phyloP scores from a whole-genome alignment of 1,140 invertebrate genomes.

The Calycopis cecrops region DNA sequence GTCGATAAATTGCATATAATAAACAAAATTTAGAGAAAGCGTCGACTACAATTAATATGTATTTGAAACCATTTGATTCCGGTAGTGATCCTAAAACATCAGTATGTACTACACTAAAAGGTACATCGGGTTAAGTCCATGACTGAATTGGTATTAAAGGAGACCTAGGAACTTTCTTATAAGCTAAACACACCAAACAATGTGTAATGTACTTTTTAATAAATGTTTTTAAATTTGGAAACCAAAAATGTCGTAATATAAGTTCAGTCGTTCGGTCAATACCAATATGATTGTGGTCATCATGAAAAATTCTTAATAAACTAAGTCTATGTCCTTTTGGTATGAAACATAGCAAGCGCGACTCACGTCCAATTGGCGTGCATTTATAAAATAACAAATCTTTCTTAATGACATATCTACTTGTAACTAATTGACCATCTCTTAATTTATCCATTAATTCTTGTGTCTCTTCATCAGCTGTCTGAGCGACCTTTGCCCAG shows the following conservation, averaged over 20 bases:
- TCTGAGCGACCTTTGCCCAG: too few species aligned
- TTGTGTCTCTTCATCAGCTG: too few species aligned
- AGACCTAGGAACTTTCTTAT: slow-evolving; percentile 19
- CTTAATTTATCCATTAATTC: too few species aligned
- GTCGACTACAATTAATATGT: slow-evolving; percentile 13
- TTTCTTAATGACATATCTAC: too few species aligned
- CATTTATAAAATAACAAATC: too few species aligned
- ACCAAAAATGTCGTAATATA: slow-evolving; percentile 15
- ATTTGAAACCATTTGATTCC: slow-evolving; percentile 22
- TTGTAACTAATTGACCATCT: too few species aligned
- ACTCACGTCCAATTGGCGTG: too few species aligned
- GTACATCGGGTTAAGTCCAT: slow-evolving; percentile 23
- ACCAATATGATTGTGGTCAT: slow-evolving; percentile 10
- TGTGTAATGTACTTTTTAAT: slow-evolving; percentile 21
- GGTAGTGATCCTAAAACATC: slow-evolving; percentile 31
- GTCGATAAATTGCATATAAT: slow-evolving; percentile 10
- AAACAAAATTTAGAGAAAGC: slow-evolving; percentile 22
- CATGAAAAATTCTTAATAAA: slow-evolving; percentile 15
- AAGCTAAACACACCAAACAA: slow-evolving; percentile 19
- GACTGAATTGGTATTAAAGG: slow-evolving; percentile 17
- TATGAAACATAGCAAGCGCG: too few species aligned
- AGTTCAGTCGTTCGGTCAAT: slow-evolving; percentile 1
- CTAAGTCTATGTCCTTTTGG: slow-evolving; percentile 6
- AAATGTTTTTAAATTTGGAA: slow-evolving; percentile 7
- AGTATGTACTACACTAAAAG: slow-evolving; percentile 28